Evolutionary conservation across 2,888 invertebrate genomes (phyloP), one percentile per base, ranked within the genome.

Genomic region (Drosophila maculinotata): DNA sequence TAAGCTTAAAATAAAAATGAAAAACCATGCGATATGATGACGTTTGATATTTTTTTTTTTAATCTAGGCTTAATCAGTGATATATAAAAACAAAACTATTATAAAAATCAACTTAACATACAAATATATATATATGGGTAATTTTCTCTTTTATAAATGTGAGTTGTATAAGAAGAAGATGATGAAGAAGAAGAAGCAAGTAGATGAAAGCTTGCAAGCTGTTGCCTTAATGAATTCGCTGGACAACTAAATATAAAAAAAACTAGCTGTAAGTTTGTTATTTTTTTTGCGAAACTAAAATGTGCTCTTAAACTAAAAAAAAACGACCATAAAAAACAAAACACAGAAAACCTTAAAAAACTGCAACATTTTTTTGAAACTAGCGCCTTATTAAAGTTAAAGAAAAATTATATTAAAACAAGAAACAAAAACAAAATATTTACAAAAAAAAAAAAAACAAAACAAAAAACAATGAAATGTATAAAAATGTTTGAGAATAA

Each of bases 41-140:
- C 79, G 65, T 85, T 81, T 82, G 85, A 81, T 79, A 79, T 79
- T 78, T 65, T 58, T 58, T n/a, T 44, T 53, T 49, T 59, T 42
- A 67, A 63, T 38, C 28, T 83, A 80, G 76, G 39, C 74, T 79
- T 81, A 81, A 57, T 79, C 69, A 79, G 81, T 82, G 81, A 82
- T 82, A 81, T 66, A 74, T 52, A 35, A 44, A 26, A 25, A 48
- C 31, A 45, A 45, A 38, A 47, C 7, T 44, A 15, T 30, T 23
- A 59, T 51, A 31, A 45, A 47, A 59, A 47, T 38, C 49, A 73
- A 45, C 51, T 41, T 51, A 60, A 79, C 51, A 42, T 31, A 53
- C 62, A 52, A 51, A 36, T 28, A 44, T 15, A 48, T 30, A 48
- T 60, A 20, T 30, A 45, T 59, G 52, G 63, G 59, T 65, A 53